Base-by-base conservation (phyloP, 2,113 vertebrate species). In the Dromas ardeola region DNA sequence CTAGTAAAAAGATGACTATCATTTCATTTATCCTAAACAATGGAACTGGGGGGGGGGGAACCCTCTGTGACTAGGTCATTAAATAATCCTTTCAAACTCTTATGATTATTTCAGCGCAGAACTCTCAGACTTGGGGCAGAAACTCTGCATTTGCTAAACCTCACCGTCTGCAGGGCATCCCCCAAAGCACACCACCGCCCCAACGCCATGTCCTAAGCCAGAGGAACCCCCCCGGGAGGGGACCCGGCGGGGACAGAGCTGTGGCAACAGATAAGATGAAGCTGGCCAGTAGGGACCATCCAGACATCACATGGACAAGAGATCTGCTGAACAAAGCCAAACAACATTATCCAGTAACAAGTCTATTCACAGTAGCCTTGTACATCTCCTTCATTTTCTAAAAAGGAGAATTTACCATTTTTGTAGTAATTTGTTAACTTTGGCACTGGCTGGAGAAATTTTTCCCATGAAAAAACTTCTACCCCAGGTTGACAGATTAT, bases 1-100 rank as follows among this genome's bases (percentile, higher is more conserved):
- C 38, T 20, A 81, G 73, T 59, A 87, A 72, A 86, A 85, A 89
- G 84, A 96, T 93, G 36, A 76, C 34, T 91, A 95, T 92, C 79
- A 25, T 36, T 79, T 79, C 90, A 77, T 78, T 81, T 94, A 89
- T 47, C 40, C 78, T 79, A 32, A 95, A 93, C 73, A 93, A 91
- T 55, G 49, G 52, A 69, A 93, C 20, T 4, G 7, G 27, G 25
- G 19, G 20, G 5, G 4, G 17, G 34, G 36, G 59, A 52, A 15
- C 34, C 8, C 52, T 72, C 62, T 52, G 16, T 36, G 32, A 49
- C 26, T 65, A 40, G 55, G 26, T 89, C 47, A 89, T 82, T 93
- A 82, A 95, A 88, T 50, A 91, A 85, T 22, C 66, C 61, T 52
- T 85, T 85, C 74, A 62, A 79, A 79, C 56, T 47, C 38, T 82